Evolutionary conservation across 1,140 invertebrate species (phyloP).

Genomic region (Camponotus pennsylvanicus): DNA sequence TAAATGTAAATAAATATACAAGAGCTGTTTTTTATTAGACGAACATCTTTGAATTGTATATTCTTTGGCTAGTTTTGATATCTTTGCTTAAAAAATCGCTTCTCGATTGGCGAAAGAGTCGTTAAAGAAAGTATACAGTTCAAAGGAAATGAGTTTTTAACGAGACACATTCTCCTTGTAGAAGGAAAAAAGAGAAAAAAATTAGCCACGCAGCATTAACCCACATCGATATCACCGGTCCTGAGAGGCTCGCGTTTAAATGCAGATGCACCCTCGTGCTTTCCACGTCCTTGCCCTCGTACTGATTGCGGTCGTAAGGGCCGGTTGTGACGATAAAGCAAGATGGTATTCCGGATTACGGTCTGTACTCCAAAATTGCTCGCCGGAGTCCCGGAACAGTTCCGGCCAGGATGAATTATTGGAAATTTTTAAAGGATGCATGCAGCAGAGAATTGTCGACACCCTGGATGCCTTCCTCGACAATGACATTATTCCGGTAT

Average conservation of each 20-base stretch:
- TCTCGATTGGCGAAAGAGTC: not conserved
- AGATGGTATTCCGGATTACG: conserved; percentile 74
- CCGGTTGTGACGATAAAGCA: conserved; percentile 66
- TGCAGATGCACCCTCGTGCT: conserved; percentile 72
- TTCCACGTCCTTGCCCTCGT: conserved; percentile 65
- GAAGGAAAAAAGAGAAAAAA: not conserved
- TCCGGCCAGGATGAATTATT: conserved; percentile 74
- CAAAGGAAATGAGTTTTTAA: conserved; percentile 10
- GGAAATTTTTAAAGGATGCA: conserved; percentile 73
- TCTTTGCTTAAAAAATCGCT: not conserved
- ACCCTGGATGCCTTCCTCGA: conserved; percentile 76
- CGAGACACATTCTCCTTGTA: not conserved
- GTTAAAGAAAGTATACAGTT: not conserved
- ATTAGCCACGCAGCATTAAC: conserved; percentile 10
- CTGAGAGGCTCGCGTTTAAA: conserved; percentile 36
- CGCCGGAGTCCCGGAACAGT: conserved; percentile 60
- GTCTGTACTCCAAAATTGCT: conserved; percentile 77
- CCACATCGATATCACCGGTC: conserved; percentile 5
- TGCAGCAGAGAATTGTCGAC: conserved; percentile 76
- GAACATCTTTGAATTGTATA: not conserved
- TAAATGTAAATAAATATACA: not conserved
- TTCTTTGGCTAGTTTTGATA: not conserved
- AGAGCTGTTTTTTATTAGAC: not conserved
- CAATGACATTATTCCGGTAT: conserved; percentile 79
- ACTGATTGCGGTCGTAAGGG: conserved; percentile 38